Evolutionary conservation across 2,113 vertebrate species (phyloP).

Genomic region (Pandion haliaetus): DNA sequence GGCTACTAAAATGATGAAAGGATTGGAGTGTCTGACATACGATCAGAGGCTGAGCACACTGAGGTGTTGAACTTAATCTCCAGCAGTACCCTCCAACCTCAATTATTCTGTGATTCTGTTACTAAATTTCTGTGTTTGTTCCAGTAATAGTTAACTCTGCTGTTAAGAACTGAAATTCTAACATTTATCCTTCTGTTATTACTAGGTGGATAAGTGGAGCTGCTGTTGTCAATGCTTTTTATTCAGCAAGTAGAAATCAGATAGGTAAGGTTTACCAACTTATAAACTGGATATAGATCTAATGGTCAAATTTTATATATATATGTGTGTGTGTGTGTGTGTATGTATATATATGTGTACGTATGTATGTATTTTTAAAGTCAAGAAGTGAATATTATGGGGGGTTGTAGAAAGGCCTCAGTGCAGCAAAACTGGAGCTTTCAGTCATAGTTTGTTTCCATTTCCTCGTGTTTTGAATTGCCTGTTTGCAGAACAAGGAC

Average conservation of each 20-base stretch:
- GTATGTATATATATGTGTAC: neutral
- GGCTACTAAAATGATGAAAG: neutral
- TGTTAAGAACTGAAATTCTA: neutral
- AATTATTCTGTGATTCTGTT: neutral
- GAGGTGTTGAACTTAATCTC: neutral
- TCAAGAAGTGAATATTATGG: neutral
- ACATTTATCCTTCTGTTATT: neutral
- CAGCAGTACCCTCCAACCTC: neutral
- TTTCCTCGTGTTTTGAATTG: neutral
- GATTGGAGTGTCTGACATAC: neutral
- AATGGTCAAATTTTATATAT: neutral
- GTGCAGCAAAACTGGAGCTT: neutral
- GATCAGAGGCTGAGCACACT: neutral
- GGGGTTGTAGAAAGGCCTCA: neutral
- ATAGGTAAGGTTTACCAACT: slow-evolving; percentile 83
- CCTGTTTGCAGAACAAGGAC: neutral
- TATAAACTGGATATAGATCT: neutral
- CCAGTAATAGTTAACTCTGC: neutral
- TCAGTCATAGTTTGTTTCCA: neutral
- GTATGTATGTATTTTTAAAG: neutral
- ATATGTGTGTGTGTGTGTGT: too few species aligned
- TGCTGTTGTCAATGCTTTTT: slow-evolving; percentile 96
- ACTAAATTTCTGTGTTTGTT: neutral
- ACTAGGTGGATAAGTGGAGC: slow-evolving; percentile 94
- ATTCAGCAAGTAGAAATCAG: slow-evolving; percentile 92